Conservation (phyloP, 92 coral and sea anemone genomes). For the Galaxea fascicularis region DNA sequence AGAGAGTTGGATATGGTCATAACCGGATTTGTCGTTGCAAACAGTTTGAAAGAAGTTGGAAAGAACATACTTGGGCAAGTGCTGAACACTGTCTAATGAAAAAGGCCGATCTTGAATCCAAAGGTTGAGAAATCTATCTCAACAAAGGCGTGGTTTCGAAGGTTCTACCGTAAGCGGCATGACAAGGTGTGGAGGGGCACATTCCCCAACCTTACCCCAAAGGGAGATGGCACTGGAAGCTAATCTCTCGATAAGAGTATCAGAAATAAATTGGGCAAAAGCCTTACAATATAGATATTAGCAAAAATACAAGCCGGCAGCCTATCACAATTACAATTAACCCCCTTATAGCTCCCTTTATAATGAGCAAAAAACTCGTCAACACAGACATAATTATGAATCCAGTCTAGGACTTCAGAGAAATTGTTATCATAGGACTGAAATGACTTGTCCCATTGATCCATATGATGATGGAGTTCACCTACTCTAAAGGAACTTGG, state of each 20-base stretch:
- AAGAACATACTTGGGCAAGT: slow-evolving; percentile 52
- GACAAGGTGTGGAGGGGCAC: slow-evolving; percentile 51
- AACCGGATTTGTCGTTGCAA: slow-evolving; percentile 64
- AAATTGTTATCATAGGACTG: not conserved
- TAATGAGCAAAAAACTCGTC: slow-evolving; percentile 14
- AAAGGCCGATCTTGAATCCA: slow-evolving; percentile 62
- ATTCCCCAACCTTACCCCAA: slow-evolving; percentile 44
- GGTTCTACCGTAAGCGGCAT: slow-evolving; percentile 63
- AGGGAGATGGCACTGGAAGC: slow-evolving; percentile 44
- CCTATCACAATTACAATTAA: slow-evolving; percentile 2
- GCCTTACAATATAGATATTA: slow-evolving; percentile 32
- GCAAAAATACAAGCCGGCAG: slow-evolving; percentile 23
- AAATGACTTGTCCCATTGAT: slow-evolving; percentile 39
- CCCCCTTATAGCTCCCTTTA: slow-evolving; percentile 34
- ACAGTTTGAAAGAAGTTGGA: slow-evolving; percentile 44
- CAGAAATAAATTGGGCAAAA: slow-evolving; percentile 46
- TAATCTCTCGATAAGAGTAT: slow-evolving; percentile 41
- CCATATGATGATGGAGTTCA: slow-evolving; percentile 38
- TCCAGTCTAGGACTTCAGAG: slow-evolving; percentile 33
- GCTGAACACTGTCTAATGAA: slow-evolving; percentile 42
- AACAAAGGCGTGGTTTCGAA: slow-evolving; percentile 49
- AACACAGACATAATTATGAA: slow-evolving; percentile 6
- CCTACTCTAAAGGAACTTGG: slow-evolving; percentile 45
- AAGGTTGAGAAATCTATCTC: slow-evolving; percentile 41
- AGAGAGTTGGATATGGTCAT: slow-evolving; percentile 51